Percentiles rank a stretch among this genome's conserved stretches.
Evolutionary conservation across 35 echinoderm and acorn worm genomes (phyloP).

Genomic region (Hemicentrotus pulcherrimus): DNA sequence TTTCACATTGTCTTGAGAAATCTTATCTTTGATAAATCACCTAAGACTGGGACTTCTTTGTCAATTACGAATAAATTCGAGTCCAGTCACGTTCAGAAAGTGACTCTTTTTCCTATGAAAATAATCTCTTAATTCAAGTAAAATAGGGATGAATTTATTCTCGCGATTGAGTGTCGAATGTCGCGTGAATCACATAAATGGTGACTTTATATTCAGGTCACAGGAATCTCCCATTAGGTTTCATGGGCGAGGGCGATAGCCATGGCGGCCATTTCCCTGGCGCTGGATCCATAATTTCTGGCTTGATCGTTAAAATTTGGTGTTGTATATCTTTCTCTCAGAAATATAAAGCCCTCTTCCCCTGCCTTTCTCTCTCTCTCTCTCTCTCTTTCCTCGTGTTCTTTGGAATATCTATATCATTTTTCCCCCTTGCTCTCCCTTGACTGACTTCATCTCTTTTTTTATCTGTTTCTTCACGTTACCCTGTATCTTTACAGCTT

Average conservation of each 20-base stretch:
- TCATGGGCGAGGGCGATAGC: not conserved
- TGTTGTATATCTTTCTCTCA: not conserved
- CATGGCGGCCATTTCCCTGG: not conserved
- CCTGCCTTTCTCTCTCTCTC: too few relatives aligned
- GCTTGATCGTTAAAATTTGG: not conserved
- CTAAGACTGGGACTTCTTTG: not conserved
- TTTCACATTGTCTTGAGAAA: not conserved
- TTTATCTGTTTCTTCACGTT: too few relatives aligned
- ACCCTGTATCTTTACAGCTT: too few relatives aligned
- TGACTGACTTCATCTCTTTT: too few relatives aligned
- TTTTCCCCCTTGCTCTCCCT: too few relatives aligned
- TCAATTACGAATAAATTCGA: not conserved
- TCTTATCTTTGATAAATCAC: not conserved
- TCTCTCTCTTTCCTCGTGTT: too few relatives aligned
- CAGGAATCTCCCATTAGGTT: not conserved
- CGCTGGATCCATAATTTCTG: not conserved
- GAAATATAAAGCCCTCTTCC: too few relatives aligned
- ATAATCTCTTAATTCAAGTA: not conserved
- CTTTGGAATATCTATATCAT: too few relatives aligned
- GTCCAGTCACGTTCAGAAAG: not conserved
- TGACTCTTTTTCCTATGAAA: constrained; percentile 7
- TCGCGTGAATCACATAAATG: not conserved
- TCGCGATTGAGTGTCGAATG: not conserved
- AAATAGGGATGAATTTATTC: not conserved
- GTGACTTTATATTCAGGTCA: not conserved